phyloP scores from a whole-genome alignment of 2,797 vertebrate species.

The Neoniphon sammara region DNA sequence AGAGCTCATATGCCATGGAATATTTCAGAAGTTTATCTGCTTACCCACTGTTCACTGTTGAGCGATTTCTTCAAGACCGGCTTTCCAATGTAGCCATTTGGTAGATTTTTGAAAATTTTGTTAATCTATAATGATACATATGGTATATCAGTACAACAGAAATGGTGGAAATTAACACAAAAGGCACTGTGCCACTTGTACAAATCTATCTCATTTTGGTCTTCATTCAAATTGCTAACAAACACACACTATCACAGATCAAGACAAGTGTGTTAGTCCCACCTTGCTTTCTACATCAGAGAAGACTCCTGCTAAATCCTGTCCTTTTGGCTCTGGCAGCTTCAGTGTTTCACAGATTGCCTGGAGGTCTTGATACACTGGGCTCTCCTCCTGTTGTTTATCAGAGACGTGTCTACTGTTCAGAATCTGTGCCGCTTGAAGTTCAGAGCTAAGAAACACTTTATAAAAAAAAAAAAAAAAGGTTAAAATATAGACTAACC shows the following conservation, averaged over 20 bases:
- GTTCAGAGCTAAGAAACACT: conserved; percentile 97
- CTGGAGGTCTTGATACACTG: conserved; percentile 82
- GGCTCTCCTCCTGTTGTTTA: conserved; percentile 67
- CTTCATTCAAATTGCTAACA: background rate
- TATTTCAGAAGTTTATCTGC: conserved; percentile 20
- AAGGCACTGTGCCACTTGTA: no score
- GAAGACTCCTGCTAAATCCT: conserved; percentile 79
- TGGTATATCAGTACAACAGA: background rate
- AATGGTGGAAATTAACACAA: background rate
- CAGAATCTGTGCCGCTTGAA: conserved; percentile 91
- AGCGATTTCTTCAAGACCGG: conserved; percentile 86
- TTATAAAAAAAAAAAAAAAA: conserved; percentile 36
- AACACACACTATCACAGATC: background rate
- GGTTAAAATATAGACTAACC: background rate
- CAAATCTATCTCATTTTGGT: background rate
- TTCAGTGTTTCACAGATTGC: conserved; percentile 85
- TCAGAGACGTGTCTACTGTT: conserved; percentile 75
- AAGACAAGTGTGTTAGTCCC: background rate
- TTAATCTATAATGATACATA: conserved; percentile 83
- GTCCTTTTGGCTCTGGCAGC: conserved; percentile 77
- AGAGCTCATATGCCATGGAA: background rate
- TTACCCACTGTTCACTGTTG: conserved; percentile 89
- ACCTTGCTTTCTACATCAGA: conserved; percentile 88
- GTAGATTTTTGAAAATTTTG: conserved; percentile 83
- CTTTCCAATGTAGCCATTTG: conserved; percentile 82